Evolutionary conservation across 2,888 invertebrate species (phyloP).

Genomic region (Tipula lateralis): DNA sequence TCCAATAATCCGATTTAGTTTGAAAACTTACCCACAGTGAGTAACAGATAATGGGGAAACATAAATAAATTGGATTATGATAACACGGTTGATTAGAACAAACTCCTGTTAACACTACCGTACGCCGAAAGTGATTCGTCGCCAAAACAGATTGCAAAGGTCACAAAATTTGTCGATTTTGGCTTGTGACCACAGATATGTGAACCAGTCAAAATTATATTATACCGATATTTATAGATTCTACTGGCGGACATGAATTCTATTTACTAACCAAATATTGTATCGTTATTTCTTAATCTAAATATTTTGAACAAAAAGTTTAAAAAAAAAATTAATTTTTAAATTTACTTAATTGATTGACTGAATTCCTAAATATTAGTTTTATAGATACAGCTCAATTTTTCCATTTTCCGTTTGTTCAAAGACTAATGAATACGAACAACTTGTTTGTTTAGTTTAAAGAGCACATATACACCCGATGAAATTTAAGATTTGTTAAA

Average conservation of each 20-base stretch:
- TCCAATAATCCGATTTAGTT: no score
- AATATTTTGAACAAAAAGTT: neutral
- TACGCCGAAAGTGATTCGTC: no score
- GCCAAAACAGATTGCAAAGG: no score
- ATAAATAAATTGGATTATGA: no score
- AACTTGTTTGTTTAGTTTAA: neutral
- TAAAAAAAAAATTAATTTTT: neutral
- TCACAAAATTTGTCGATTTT: no score
- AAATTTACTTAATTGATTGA: neutral
- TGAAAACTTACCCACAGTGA: no score
- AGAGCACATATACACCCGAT: neutral
- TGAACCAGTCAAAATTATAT: neutral
- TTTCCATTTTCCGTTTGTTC: neutral
- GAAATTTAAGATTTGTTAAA: neutral
- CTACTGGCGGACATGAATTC: neutral
- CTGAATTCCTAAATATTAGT: neutral
- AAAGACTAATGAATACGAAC: neutral
- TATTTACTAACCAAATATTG: neutral
- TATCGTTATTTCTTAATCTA: neutral
- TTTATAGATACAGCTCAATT: neutral
- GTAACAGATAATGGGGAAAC: no score
- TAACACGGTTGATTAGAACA: no score
- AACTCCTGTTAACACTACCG: no score
- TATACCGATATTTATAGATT: neutral
- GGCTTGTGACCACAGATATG: neutral